Conservation (phyloP, 2,888 invertebrate genomes). For the Choreutis nemorana region DNA sequence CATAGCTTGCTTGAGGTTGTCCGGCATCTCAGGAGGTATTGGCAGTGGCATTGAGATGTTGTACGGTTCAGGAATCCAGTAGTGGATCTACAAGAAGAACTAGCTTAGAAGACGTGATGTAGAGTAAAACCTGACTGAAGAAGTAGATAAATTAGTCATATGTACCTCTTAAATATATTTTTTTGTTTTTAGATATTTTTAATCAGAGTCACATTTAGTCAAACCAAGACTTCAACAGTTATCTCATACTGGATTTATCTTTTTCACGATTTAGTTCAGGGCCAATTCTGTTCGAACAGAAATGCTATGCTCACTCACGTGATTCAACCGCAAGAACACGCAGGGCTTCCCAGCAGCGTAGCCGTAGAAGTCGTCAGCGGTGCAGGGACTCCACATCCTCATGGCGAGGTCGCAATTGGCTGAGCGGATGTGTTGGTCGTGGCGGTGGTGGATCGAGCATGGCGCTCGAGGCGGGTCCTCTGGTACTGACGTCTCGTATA, state of each 20-base stretch:
- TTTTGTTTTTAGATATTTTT: too few relatives aligned
- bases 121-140: too few relatives aligned
- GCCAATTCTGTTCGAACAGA: not conserved
- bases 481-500: conserved; percentile 46
- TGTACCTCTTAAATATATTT: too few relatives aligned
- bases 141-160: too few relatives aligned
- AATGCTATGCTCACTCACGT: conserved; percentile 29
- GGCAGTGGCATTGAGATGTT: conserved; percentile 69
- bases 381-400: conserved; percentile 63
- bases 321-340: conserved; percentile 78
- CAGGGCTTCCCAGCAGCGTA: conserved; percentile 79
- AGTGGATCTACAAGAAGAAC: conserved; percentile 76
- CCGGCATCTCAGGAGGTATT: conserved; percentile 76
- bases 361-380: conserved; percentile 73
- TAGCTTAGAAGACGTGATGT: too few relatives aligned
- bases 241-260: too few relatives aligned
- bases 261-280: too few relatives aligned
- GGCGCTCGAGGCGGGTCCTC: conserved; percentile 51
- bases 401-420: conserved; percentile 43
- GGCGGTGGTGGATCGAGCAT: conserved; percentile 32
- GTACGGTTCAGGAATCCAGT: conserved; percentile 85
- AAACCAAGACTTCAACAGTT: too few relatives aligned
- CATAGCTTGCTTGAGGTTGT: conserved; percentile 73
- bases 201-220: too few relatives aligned
- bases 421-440: conserved; percentile 33